phyloP scores from a whole-genome alignment of 2,888 invertebrate species.

The Fragum whitleyi region DNA sequence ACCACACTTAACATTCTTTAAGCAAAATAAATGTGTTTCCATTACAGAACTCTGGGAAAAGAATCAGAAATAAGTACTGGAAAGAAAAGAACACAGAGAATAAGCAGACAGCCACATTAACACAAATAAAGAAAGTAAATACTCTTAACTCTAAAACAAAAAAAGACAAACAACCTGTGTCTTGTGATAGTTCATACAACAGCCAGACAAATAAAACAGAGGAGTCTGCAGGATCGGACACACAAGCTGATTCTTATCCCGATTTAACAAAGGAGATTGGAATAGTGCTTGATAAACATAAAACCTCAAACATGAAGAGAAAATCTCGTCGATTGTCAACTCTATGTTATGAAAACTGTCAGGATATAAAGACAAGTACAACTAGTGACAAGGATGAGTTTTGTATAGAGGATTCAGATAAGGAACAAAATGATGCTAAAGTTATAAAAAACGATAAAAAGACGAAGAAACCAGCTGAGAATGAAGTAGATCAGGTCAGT shows the following conservation, averaged over 20 bases:
- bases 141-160: background rate
- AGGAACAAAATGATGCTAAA: background rate
- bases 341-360: background rate
- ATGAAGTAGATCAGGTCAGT: background rate
- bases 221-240: conserved; percentile 2
- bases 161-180: background rate
- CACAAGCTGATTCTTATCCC: conserved; percentile 1
- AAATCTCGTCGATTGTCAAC: background rate
- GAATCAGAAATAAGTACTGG: background rate
- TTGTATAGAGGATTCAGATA: background rate
- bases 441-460: background rate
- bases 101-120: background rate
- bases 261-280: conserved; percentile 32
- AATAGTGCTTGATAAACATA: conserved; percentile 19
- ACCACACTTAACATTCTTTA: too few species aligned
- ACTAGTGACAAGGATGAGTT: background rate
- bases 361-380: background rate
- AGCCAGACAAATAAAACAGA: background rate
- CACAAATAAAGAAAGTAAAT: background rate
- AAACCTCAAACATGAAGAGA: background rate
- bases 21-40: background rate
- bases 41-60: conserved; percentile 7
- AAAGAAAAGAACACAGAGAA: background rate
- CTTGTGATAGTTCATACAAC: too few species aligned
- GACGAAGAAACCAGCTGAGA: background rate